Evolutionary conservation across 2,797 vertebrate genomes (phyloP).

Genomic region (Clamator glandarius): DNA sequence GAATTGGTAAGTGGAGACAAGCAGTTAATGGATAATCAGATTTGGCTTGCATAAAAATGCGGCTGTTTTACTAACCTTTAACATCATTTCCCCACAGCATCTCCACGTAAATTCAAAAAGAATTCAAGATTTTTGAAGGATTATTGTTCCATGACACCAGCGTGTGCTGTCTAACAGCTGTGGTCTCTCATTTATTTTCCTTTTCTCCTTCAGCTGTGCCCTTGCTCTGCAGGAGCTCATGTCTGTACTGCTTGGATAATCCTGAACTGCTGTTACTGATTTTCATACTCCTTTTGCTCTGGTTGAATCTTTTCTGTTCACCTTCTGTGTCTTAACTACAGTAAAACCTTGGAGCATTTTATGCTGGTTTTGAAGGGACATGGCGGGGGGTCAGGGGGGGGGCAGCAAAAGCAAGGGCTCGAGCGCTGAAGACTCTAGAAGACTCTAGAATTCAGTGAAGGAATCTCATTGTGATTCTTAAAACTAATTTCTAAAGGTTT

Average conservation of each 20-base stretch:
- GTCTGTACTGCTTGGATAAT: neutral
- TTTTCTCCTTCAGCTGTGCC: slow-evolving; percentile 19
- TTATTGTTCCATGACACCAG: neutral
- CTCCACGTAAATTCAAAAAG: neutral
- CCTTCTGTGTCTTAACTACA: neutral
- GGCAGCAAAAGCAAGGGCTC: neutral
- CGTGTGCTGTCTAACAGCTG: neutral
- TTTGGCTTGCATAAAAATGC: neutral
- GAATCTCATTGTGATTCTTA: neutral
- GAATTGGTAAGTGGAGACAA: neutral
- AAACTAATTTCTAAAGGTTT: neutral
- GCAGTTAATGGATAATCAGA: slow-evolving; percentile 8
- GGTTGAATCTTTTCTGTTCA: neutral
- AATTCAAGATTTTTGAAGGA: neutral
- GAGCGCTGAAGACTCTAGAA: neutral
- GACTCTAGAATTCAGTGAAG: neutral
- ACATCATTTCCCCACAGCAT: neutral
- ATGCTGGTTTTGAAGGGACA: neutral
- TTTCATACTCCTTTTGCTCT: neutral
- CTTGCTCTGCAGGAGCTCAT: neutral
- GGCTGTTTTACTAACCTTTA: slow-evolving; percentile 21
- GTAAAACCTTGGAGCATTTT: neutral
- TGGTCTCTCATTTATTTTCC: neutral
- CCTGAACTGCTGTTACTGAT: neutral
- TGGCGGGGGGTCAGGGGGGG: no score